Evolutionary conservation across 2,797 vertebrate genomes (phyloP), one percentile per base, ranked within the genome.

Genomic region (Megalops cyprinoides): DNA sequence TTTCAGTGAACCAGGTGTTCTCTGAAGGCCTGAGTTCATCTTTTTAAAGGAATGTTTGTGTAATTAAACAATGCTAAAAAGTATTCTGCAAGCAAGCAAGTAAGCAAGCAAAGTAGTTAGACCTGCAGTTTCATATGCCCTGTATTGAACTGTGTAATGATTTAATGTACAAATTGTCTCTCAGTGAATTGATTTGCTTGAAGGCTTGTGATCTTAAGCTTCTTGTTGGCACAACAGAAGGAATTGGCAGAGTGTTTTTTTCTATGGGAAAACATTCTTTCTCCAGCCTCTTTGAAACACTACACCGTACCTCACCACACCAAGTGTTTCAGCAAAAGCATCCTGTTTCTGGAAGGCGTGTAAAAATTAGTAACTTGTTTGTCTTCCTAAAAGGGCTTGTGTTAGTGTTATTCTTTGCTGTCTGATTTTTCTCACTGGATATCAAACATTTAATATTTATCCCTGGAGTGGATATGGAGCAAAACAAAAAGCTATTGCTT

Each of bases 341-440:
- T 18, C 25, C 25, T 49, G 46, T 75, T 34, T 51, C 73, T 28
- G n/a, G 73, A 75, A 28, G 44, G 28, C 18, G 4, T 75, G 73
- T 74, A 51, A 75, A 49, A 75, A 12, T 75, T 31, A 39, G 73
- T 49, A 75, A 46, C 73, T 75, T 31, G 23, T 75, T 75, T 51
- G 12, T 75, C 67, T 71, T 23, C 7, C 67, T 71, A 20, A 39
- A 42, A 44, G 37, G 14, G 37, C 20, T 71, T 18, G 39, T 44
- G 20, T 71, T 34, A 71, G 34, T 39, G 34, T 69, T 69, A 39
- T 23, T 69, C 18, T 76, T 56, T 31, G 31, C 48, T 23, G 46
- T 7, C 77, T 37, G 77, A 51, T 58, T 56, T 67, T 69, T 56
- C 48, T 37, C 69, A 48, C 55, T 28, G n/a, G 69, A 20, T 75